A percentile compares a stretch with the other conserved stretches of the same genome.
Conservation (phyloP, 2,888 invertebrate genomes). For the Nymphalis urticae region DNA sequence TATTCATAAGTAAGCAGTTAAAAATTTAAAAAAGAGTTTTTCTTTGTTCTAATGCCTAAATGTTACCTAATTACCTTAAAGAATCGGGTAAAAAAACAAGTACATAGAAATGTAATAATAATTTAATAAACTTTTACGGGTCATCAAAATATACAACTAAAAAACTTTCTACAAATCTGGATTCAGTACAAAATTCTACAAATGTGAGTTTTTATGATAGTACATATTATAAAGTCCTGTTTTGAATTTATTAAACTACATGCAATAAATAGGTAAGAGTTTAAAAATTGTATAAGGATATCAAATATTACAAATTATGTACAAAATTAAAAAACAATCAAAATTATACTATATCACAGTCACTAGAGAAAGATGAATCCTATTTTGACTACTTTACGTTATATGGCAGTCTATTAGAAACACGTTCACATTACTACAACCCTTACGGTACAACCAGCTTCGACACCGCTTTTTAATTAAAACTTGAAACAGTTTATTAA, state of each 20-base stretch:
- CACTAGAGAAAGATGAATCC: conserved; percentile 74
- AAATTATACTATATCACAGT: conserved; percentile 81
- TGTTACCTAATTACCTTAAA: too few relatives aligned
- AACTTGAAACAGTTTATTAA: conserved; percentile 3
- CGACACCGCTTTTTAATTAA: conserved; percentile 45
- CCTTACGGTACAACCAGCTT: conserved; percentile 47
- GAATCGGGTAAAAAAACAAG: conserved; percentile 36
- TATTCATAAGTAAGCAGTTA: conserved; percentile 21
- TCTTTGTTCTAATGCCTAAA: too few relatives aligned
- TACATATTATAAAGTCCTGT: conserved; percentile 24
- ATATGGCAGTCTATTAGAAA: conserved; percentile 73
- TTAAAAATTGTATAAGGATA: conserved; percentile 79
- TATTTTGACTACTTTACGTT: conserved; percentile 50
- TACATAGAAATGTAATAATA: conserved; percentile 53
- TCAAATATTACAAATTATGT: conserved; percentile 76
- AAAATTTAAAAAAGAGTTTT: not conserved
- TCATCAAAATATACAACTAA: conserved; percentile 58
- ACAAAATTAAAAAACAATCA: conserved; percentile 67
- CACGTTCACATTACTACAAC: conserved; percentile 65
- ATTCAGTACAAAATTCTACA: conserved; percentile 61
- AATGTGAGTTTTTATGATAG: conserved; percentile 45
- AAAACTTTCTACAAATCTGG: conserved; percentile 52
- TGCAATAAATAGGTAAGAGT: conserved; percentile 65
- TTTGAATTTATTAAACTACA: conserved; percentile 49
- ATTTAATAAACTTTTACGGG: conserved; percentile 60